Percentiles rank a stretch among this genome's conserved stretches.
phyloP scores from a whole-genome alignment of 37 sponge, comb jelly and placozoan species.

The Beroe ovata region DNA sequence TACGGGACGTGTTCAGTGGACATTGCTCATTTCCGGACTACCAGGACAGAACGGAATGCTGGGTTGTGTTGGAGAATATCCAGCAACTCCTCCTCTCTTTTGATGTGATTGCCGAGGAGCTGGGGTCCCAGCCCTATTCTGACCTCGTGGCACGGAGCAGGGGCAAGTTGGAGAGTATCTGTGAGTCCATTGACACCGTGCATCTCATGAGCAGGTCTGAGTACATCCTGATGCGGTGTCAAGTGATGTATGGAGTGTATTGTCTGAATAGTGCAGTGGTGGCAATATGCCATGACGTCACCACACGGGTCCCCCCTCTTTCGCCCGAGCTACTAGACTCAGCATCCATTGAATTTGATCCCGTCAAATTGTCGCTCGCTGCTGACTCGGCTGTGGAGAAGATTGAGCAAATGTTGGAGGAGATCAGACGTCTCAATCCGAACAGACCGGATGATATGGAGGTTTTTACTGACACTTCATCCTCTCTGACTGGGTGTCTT shows the following conservation, averaged over 20 bases:
- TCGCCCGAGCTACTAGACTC: background rate
- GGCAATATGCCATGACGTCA: background rate
- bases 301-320: background rate
- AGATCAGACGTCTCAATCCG: background rate
- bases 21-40: conserved; percentile 9
- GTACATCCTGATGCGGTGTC: background rate
- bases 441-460: background rate
- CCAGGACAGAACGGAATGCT: background rate
- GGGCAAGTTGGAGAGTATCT: background rate
- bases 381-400: background rate
- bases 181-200: background rate
- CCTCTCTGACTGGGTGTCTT: background rate
- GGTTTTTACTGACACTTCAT: background rate
- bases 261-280: conserved; percentile 18
- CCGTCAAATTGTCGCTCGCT: background rate
- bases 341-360: conserved; percentile 12
- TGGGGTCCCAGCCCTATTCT: background rate
- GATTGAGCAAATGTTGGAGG: background rate
- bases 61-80: background rate
- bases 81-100: conserved; percentile 19
- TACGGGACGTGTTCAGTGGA: background rate
- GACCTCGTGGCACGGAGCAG: background rate
- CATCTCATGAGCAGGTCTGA: background rate
- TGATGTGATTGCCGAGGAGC: background rate
- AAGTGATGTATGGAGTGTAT: conserved; percentile 8